phyloP scores from a whole-genome alignment of 2,888 invertebrate genomes.

The Tineola bisselliella region DNA sequence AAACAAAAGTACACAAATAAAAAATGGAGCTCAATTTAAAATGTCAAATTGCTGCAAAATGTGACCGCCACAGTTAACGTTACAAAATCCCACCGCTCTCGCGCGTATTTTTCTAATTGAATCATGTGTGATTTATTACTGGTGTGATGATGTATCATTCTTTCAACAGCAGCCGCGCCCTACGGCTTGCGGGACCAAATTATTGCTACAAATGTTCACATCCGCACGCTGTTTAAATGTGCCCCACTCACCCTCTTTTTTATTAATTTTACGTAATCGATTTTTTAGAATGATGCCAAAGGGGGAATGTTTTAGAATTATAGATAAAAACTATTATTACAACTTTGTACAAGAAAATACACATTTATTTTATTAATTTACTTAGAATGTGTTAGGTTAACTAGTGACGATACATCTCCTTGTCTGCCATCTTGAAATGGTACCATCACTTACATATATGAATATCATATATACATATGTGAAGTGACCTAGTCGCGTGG shows the following conservation, averaged over 20 bases:
- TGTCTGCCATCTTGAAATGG: too few species aligned
- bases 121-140: slow-evolving; percentile 67
- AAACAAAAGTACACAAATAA: background rate
- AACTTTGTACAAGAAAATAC: too few species aligned
- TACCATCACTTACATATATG: too few species aligned
- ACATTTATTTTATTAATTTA: too few species aligned
- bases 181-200: slow-evolving; percentile 53
- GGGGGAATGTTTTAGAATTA: background rate
- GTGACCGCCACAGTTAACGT: background rate
- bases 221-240: slow-evolving; percentile 31
- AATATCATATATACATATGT: too few species aligned
- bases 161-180: slow-evolving; percentile 64
- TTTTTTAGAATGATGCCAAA: slow-evolving; percentile 16
- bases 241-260: slow-evolving; percentile 28
- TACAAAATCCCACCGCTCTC: slow-evolving; percentile 47
- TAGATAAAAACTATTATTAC: background rate
- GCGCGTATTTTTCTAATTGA: slow-evolving; percentile 64
- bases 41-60: background rate
- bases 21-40: background rate
- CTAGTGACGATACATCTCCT: too few species aligned
- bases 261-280: slow-evolving; percentile 51
- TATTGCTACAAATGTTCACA: slow-evolving; percentile 63
- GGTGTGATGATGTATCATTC: slow-evolving; percentile 68
- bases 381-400: too few species aligned
- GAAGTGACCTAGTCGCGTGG: too few species aligned